Base-by-base conservation (phyloP, 2,797 vertebrate genomes). In the Cyprinodon diabolis region DNA sequence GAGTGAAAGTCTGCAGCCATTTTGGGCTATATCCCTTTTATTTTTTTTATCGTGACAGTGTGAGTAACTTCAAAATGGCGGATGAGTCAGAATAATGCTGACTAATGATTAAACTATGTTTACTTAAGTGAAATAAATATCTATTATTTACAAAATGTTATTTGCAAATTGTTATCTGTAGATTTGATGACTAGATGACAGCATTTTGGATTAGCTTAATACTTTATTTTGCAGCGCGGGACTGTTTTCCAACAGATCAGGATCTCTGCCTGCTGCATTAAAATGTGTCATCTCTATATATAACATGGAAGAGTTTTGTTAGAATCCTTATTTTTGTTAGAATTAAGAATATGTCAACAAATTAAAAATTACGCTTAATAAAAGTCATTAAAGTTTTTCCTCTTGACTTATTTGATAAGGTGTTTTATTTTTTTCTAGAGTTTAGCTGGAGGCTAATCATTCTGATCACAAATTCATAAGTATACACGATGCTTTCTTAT, bases 1-100 rank as follows among this genome's bases (percentile, higher is more conserved):
- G 11, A 40, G 43, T 45, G 78, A 84, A 86, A 87, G 85, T 89
- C 75, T 56, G 74, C 66, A 0, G 81, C 92, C 92, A 94, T 94
- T 90, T 94, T 90, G 75, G 71, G 69, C 79, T 83, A 75, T 49
- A 76, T 74, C 47, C 25, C 0, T 74, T 84, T 86, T 81, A 30
- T 30, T 30, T 77, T 88, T 66, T 83, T 56, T 75, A 65, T 83
- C 67, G 55, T 88, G 84, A 88, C n/a, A 66, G 49, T 87, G 87
- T 85, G 54, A 71, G 45, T 21, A 69, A 69, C 71, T 54, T 69
- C 83, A 89, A 92, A 86, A 92, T 90, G 89, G 89, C 3, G 76
- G 86, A 69, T 57, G n/a, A 77, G 77, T 82, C 58, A 10, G 14
- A 60, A 65, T 11, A 47, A 47, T 6, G n/a, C 19, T 66, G 68